Conservation (phyloP, 2,113 vertebrate species). For the Dendrocopos noguchii region DNA sequence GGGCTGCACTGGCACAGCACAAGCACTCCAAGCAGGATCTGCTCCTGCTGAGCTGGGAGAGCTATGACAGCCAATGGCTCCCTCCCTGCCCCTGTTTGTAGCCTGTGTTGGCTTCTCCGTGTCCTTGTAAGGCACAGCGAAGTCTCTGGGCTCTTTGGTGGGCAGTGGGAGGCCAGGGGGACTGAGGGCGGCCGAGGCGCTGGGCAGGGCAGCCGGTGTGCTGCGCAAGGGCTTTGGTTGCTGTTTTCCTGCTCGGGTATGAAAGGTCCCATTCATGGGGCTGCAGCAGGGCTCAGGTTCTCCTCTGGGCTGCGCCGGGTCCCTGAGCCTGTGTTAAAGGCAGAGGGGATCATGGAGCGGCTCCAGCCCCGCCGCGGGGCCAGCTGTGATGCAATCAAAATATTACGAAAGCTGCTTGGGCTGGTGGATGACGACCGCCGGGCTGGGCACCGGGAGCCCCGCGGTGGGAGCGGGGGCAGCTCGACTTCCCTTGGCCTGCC, state of each 20-base stretch:
- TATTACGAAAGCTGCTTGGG: neutral
- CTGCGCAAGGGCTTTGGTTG: neutral
- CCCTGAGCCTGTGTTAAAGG: slow-evolving; percentile 25
- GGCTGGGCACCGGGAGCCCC: neutral
- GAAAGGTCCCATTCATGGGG: slow-evolving; percentile 40
- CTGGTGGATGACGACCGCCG: neutral
- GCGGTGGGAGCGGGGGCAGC: neutral
- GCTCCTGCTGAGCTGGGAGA: fast-evolving
- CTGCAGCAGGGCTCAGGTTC: slow-evolving; percentile 43
- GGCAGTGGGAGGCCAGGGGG: neutral
- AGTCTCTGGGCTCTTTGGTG: fast-evolving
- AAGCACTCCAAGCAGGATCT: neutral
- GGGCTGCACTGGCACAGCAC: neutral
- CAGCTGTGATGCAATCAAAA: slow-evolving; percentile 36
- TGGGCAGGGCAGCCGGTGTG: neutral
- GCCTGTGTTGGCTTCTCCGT: fast-evolving
- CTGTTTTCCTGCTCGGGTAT: slow-evolving; percentile 7
- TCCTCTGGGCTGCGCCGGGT: slow-evolving; percentile 16
- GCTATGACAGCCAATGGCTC: fast-evolving
- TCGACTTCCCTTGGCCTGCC: neutral
- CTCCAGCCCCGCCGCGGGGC: slow-evolving; percentile 4
- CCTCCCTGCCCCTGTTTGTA: neutral
- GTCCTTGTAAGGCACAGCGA: neutral
- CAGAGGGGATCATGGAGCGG: slow-evolving; percentile 25
- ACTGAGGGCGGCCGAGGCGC: neutral